Evolutionary conservation across 2,888 invertebrate species (phyloP).

Genomic region (Dolichomitus sp.): DNA sequence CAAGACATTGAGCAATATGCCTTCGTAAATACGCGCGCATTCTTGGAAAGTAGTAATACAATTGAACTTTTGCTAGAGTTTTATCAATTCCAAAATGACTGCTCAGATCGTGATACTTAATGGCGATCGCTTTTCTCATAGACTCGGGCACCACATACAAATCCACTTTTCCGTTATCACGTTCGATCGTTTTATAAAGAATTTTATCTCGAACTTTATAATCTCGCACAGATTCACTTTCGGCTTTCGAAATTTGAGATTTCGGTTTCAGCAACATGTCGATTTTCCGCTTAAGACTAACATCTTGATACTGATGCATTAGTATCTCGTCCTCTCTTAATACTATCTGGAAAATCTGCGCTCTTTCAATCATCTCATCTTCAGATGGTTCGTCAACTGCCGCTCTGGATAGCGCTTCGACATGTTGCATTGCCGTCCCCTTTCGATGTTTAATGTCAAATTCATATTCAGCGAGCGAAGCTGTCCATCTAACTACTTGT

Average conservation of each 20-base stretch:
- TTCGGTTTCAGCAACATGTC: slow-evolving; percentile 18
- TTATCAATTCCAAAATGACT: slow-evolving; percentile 58
- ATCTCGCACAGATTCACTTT: slow-evolving; percentile 22
- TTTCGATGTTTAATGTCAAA: slow-evolving; percentile 68
- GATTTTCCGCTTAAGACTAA: slow-evolving; percentile 1
- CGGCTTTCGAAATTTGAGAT: slow-evolving; percentile 7
- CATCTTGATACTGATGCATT: slow-evolving; percentile 11
- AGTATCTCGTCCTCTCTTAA: slow-evolving; percentile 30
- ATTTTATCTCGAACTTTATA: slow-evolving; percentile 36
- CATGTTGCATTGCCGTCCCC: slow-evolving; percentile 67
- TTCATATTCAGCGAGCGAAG: slow-evolving; percentile 59
- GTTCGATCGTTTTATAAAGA: slow-evolving; percentile 21
- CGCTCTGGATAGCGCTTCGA: slow-evolving; percentile 67
- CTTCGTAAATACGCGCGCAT: slow-evolving; percentile 30
- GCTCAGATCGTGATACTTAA: slow-evolving; percentile 45
- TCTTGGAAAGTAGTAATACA: slow-evolving; percentile 49
- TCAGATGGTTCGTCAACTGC: slow-evolving; percentile 57
- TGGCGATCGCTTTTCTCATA: slow-evolving; percentile 62
- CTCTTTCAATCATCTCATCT: slow-evolving; percentile 26
- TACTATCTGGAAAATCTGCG: slow-evolving; percentile 50
- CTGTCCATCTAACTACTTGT: slow-evolving; percentile 40
- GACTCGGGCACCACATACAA: slow-evolving; percentile 50
- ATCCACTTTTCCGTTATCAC: slow-evolving; percentile 25
- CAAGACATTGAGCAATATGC: slow-evolving; percentile 62
- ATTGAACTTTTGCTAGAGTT: slow-evolving; percentile 24